These are phyloP conservation scores for Calliphora vicina DNA, from an alignment of 1,140 invertebrate species.

Conservation along the genomic window DNA sequence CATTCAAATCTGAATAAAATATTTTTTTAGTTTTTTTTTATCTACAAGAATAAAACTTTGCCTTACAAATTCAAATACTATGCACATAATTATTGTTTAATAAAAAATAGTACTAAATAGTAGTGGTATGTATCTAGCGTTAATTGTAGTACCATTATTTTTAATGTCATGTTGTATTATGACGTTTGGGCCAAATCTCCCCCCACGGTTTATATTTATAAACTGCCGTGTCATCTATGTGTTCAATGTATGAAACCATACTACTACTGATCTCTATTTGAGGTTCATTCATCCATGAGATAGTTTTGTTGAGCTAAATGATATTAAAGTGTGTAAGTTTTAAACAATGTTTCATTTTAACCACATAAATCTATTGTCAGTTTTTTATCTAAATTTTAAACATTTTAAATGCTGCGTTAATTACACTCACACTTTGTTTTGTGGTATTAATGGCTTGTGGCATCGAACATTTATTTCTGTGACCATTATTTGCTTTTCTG, in stretches of 20 bases:
- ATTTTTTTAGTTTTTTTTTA: no score
- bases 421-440: neutral
- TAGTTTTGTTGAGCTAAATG: neutral
- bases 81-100: no score
- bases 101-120: no score
- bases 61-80: neutral
- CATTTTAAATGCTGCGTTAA: slow-evolving; percentile 1
- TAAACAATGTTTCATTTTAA: neutral
- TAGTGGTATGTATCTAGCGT: neutral
- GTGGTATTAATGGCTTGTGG: neutral
- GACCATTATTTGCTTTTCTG: neutral
- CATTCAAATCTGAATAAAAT: no score
- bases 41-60: neutral
- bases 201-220: neutral
- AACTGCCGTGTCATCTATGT: neutral
- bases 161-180: neutral
- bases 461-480: neutral
- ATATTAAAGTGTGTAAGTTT: neutral
- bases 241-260: neutral
- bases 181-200: neutral
- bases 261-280: neutral
- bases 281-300: neutral
- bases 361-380: neutral
- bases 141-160: neutral
- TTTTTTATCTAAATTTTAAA: neutral